phyloP scores from a whole-genome alignment of 2,113 vertebrate genomes.

The Centropristis striata region DNA sequence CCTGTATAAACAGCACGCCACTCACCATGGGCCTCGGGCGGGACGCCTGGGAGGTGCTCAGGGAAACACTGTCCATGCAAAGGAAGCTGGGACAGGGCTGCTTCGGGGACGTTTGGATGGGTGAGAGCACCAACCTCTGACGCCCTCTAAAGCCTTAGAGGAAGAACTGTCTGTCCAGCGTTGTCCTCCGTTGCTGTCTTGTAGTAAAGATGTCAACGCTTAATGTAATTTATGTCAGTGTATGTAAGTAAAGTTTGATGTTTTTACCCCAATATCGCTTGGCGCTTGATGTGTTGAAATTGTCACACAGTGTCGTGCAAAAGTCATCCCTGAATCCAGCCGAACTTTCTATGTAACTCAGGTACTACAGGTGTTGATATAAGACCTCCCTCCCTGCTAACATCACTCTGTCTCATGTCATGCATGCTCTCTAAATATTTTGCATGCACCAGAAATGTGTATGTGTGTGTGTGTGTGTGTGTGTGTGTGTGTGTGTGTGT shows the following conservation, averaged over 20 bases:
- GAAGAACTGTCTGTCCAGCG: constrained; percentile 18
- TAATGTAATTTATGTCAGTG: constrained; percentile 14
- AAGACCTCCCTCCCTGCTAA: constrained; percentile 38
- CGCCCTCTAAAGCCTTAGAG: constrained; percentile 34
- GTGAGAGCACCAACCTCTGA: constrained; percentile 83
- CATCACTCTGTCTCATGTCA: constrained; percentile 43
- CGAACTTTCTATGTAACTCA: constrained; percentile 48
- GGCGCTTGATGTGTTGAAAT: constrained; percentile 14
- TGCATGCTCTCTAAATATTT: constrained; percentile 57
- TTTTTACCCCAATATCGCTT: not conserved
- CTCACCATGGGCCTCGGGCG: constrained; percentile 94
- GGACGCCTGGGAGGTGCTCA: constrained; percentile 95
- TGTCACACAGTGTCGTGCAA: constrained; percentile 11
- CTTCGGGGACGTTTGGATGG: constrained; percentile 98
- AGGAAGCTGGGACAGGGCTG: constrained; percentile 94
- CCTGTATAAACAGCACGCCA: constrained; percentile 89
- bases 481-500: not conserved
- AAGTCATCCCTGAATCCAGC: not conserved
- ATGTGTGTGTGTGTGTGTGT: constrained; percentile 19
- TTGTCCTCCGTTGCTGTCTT: constrained; percentile 33
- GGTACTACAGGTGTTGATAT: constrained; percentile 59
- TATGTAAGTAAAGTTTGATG: not conserved
- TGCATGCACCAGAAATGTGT: constrained; percentile 51
- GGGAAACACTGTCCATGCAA: constrained; percentile 87
- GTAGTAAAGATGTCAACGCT: constrained; percentile 14